Base-by-base conservation (phyloP, 1,140 invertebrate genomes). In the Ceratosolen solmsi region DNA sequence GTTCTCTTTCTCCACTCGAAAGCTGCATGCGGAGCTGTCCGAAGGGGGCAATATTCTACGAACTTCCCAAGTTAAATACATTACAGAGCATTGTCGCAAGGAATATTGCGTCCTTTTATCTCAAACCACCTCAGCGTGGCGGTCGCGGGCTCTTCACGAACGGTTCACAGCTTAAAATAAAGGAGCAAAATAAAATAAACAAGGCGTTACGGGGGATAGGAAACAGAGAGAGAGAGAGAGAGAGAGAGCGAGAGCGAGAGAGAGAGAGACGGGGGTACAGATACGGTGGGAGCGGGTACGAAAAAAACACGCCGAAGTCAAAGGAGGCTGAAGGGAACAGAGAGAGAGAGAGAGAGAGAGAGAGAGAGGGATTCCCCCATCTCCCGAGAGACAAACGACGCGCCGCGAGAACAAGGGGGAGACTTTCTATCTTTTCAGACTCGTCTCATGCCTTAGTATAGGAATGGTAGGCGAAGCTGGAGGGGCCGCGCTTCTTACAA, bases 401-500 rank as follows among this genome's bases (percentile, higher is more conserved):
- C 86, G 9, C 70, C 70, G 27, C 70, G 46, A 51, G 46, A 33
- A 73, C 87, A 87, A 87, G 84, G 85, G 86, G 83, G 87, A 85
- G 83, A 82, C 83, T 74, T 82, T 84, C 83, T 78, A 56, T 80
- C 70, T 83, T 84, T 83, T 86, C 22, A 56, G 60, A 17, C 33
- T 75, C 30, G 54, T 81, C 80, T 82, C 68, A 65, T 74, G 56
- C 81, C 82, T 60, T 72, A 80, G 1, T 20, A 27, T 68, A 76
- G 83, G 84, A 88, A 46, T 15, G 60, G 17, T 63, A 17, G 60
- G 1, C 1, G 46, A 74, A 58, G 72, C 30, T 25, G 30, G 30
- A 89, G 88, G 87, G 88, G 88, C 89, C 88, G 90, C 88, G 90
- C 87, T 91, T 89, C 90, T 91, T 90, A 88, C 89, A 56, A 91